These are phyloP conservation scores for Muscicapa comitata DNA, from an alignment of 2,797 vertebrate genomes.

Conservation along the genomic window DNA sequence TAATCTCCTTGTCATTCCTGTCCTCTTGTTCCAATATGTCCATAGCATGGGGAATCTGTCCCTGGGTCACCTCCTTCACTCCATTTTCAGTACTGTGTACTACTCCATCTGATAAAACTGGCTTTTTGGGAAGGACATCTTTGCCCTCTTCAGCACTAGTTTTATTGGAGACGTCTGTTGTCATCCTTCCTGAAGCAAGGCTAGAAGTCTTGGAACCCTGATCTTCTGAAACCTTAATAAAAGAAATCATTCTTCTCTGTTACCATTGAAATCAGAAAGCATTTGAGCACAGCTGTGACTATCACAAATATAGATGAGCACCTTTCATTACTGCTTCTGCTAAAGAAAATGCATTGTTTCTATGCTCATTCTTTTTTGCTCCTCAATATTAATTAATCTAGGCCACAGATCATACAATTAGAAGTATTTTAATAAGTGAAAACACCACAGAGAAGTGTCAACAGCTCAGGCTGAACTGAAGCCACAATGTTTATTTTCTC, in stretches of 20 bases:
- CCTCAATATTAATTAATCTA: not conserved
- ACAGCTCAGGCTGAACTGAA: not conserved
- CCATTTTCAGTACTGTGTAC: slow-evolving; percentile 72
- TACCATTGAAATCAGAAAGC: not conserved
- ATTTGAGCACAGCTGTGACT: not conserved
- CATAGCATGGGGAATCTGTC: slow-evolving; percentile 67
- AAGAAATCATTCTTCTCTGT: not conserved
- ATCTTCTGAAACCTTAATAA: slow-evolving; percentile 82
- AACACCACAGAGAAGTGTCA: not conserved
- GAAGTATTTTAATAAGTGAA: not conserved
- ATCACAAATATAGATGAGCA: not conserved
- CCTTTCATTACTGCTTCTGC: not conserved
- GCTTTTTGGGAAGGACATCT: slow-evolving; percentile 82
- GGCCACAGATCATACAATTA: not conserved
- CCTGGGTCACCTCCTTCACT: slow-evolving; percentile 70
- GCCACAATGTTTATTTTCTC: not conserved
- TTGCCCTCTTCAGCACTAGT: slow-evolving; percentile 85
- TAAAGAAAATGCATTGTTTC: not conserved
- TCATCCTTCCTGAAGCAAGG: slow-evolving; percentile 88
- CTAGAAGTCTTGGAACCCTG: slow-evolving; percentile 75
- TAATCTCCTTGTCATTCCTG: slow-evolving; percentile 65
- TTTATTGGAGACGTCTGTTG: slow-evolving; percentile 86
- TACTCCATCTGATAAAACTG: slow-evolving; percentile 76
- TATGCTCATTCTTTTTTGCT: not conserved
- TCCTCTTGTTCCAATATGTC: slow-evolving; percentile 69